A percentile compares a stretch with the other conserved stretches of the same genome.
Evolutionary conservation across 1,140 invertebrate species (phyloP).

Genomic region (Drosophila punjabiensis): DNA sequence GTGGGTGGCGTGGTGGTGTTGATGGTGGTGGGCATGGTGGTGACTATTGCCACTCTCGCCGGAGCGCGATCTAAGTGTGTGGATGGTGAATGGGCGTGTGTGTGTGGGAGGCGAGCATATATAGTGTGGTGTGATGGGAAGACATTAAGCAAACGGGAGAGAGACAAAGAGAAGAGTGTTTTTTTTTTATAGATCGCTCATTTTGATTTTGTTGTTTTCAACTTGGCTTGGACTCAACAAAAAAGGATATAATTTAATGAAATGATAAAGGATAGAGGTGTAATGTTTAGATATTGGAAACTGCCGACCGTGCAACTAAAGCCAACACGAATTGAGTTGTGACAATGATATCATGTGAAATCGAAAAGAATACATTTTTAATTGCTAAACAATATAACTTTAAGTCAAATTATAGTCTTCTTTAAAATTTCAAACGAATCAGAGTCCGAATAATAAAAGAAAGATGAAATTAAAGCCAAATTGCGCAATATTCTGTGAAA

Average conservation of each 20-base stretch:
- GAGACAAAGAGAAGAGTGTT: constrained; percentile 45
- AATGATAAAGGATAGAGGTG: neutral
- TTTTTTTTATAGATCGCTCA: constrained; percentile 41
- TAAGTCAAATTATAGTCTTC: neutral
- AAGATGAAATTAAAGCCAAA: neutral
- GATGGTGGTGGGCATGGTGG: constrained; percentile 69
- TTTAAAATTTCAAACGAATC: neutral
- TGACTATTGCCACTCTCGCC: constrained; percentile 79
- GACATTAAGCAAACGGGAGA: constrained; percentile 72
- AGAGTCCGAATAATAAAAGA: neutral
- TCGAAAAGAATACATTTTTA: neutral
- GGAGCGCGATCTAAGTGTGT: constrained; percentile 79
- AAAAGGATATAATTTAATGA: neutral
- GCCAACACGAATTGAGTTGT: neutral
- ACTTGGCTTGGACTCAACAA: neutral
- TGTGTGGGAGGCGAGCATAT: constrained; percentile 4
- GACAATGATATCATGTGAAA: neutral
- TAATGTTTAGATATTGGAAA: neutral
- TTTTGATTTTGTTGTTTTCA: constrained; percentile 8
- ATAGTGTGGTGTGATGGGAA: constrained; percentile 42
- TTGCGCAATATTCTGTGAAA: no score
- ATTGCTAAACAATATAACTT: neutral
- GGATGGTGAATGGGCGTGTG: constrained; percentile 5
- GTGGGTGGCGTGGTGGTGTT: constrained; percentile 54
- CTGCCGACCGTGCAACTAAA: neutral